Evolutionary conservation across 2,888 invertebrate genomes (phyloP), one percentile per base, ranked within the genome.

Genomic region (Drosophila bunnanda): DNA sequence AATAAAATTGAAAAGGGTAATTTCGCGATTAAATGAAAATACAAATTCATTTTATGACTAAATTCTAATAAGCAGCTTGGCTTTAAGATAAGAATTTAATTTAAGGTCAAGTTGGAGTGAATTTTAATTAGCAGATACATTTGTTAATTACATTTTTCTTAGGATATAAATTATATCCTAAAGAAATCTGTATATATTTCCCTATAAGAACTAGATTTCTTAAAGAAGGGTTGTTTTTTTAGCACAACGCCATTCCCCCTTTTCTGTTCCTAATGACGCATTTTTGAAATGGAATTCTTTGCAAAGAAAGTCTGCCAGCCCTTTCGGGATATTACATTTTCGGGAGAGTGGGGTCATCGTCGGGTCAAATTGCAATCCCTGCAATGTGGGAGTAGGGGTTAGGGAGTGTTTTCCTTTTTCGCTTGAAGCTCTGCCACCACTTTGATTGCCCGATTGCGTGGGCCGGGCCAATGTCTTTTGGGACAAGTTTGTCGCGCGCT

Each of bases 381-480:
- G 74, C 65, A 72, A 50, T 53, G 28, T 28, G 46, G 46, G n/a
- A 39, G 15, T 9, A 5, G n/a, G 28, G 10, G 12, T 15, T 25
- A 30, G 57, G 52, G 73, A 43, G 57, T 73, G 64, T 72, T 46
- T 58, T 25, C 20, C 43, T 34, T 41, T 38, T 25, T 12, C n/a
- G 39, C 28, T 15, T 34, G 34, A 34, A 34, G 36, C 36, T n/a
- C 38, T n/a, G 38, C 38, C 28, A 28, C 38, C 46, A 53, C 65
- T 57, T 72, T 73, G 72, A 72, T 72, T 48, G 72, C 72, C 65
- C 74, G 57, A 72, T 72, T 72, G 72, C 72, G 72, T 72, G 72
- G 72, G 72, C 65, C 57, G 65, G 57, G 36, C 46, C 64, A 73
- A 73, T 72, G 72, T 72, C 73, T 72, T 72, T 70, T 22, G 54